Conservation (phyloP, 2,113 vertebrate genomes). For the Egretta garzetta region DNA sequence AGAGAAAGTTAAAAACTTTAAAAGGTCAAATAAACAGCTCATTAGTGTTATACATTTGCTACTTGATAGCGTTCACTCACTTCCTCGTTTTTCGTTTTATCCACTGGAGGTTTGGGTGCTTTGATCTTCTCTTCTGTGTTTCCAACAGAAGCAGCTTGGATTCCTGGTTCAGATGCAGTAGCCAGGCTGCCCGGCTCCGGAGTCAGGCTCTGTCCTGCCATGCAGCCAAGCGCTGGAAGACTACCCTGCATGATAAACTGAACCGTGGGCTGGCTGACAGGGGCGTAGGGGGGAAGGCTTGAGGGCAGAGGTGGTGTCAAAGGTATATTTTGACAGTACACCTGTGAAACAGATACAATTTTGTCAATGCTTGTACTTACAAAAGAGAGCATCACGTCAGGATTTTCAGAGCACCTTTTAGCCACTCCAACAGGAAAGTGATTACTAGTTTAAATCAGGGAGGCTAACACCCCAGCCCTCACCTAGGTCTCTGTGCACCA, state of each 20-base stretch:
- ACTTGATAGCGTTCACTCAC: slow-evolving; percentile 52
- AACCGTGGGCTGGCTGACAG: slow-evolving; percentile 69
- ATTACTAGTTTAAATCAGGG: not conserved
- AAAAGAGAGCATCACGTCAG: not conserved
- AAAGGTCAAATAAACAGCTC: not conserved
- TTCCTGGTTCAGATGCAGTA: slow-evolving; percentile 60
- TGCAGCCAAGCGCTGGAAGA: slow-evolving; percentile 54
- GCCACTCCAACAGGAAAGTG: not conserved
- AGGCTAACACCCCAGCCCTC: not conserved
- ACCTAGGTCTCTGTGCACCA: not conserved
- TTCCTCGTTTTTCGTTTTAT: slow-evolving; percentile 79
- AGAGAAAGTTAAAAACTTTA: not conserved
- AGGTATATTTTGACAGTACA: slow-evolving; percentile 64
- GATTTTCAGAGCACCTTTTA: not conserved
- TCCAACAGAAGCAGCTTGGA: slow-evolving; percentile 42
- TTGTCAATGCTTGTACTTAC: not conserved
- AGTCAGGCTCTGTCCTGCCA: slow-evolving; percentile 54
- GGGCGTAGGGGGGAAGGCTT: slow-evolving; percentile 50
- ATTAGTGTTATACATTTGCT: not conserved
- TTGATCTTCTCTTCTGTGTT: slow-evolving; percentile 27
- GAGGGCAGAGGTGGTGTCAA: slow-evolving; percentile 54
- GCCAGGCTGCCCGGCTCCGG: slow-evolving; percentile 45
- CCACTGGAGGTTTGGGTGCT: slow-evolving; percentile 30
- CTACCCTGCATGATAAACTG: slow-evolving; percentile 76
- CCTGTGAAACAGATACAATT: slow-evolving; percentile 23